These are phyloP conservation scores for Ochlodes sylvanus DNA, from an alignment of 2,888 invertebrate genomes.

Conservation along the genomic window DNA sequence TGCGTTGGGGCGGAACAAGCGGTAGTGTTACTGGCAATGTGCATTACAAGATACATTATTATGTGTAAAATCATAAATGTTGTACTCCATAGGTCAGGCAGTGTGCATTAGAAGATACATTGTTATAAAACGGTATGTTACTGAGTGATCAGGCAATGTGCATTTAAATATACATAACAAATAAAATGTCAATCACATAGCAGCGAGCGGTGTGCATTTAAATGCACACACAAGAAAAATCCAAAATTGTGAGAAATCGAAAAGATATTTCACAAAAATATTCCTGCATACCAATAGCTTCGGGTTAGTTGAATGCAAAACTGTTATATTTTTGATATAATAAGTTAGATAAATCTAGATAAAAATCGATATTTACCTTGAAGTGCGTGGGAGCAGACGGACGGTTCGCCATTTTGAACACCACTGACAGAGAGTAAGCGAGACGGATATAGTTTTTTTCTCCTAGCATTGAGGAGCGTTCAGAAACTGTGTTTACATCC, in stretches of 20 bases:
- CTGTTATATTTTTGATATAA: conserved; percentile 1
- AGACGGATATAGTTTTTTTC: conserved; percentile 1
- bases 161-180: conserved; percentile 4
- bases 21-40: background rate
- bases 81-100: conserved; percentile 2
- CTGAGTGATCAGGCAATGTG: background rate
- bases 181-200: conserved; percentile 2
- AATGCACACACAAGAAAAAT: conserved; percentile 4
- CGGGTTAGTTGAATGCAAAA: conserved; percentile 4
- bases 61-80: conserved; percentile 2
- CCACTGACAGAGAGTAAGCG: conserved; percentile 4
- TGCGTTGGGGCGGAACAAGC: background rate
- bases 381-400: conserved; percentile 2
- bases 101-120: conserved; percentile 2
- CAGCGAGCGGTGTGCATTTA: conserved; percentile 4
- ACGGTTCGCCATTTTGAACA: conserved; percentile 2
- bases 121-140: conserved; percentile 2
- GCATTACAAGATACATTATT: background rate
- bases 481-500: conserved; percentile 4
- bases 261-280: conserved; percentile 4
- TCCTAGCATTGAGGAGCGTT: conserved; percentile 2
- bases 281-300: conserved; percentile 2
- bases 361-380: conserved; percentile 4
- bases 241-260: conserved; percentile 1
- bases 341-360: conserved; percentile 1